A percentile compares a stretch with the other conserved stretches of the same genome.
phyloP scores from a whole-genome alignment of 30 jellyfish, hydroid and myxozoan species.

The Nemopilema nomurai region DNA sequence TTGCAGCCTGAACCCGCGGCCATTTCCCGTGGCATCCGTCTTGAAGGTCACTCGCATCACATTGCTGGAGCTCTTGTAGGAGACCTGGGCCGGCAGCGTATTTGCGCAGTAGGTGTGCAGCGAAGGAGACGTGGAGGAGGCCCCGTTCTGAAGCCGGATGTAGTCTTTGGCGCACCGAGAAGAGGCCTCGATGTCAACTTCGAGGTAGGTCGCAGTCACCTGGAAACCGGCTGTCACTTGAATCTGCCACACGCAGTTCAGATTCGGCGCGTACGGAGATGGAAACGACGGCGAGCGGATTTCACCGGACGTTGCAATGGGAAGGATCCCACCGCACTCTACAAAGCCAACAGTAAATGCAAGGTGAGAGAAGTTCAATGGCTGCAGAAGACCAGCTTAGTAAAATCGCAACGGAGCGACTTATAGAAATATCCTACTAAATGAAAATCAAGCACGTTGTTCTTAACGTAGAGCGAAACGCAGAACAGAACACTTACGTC shows the following conservation, averaged over 20 bases:
- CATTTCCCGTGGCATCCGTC: conserved; percentile 54
- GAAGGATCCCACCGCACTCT: conserved; percentile 80
- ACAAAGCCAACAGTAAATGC: neutral
- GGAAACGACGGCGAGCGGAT: conserved; percentile 59
- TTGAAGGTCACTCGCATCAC: conserved; percentile 37
- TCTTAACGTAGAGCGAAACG: neutral
- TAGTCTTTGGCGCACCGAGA: conserved; percentile 58
- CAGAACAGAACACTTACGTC: conserved; percentile 29
- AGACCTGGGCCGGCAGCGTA: conserved; percentile 30
- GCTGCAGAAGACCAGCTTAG: no score
- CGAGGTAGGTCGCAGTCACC: conserved; percentile 31
- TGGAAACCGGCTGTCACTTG: conserved; percentile 58
- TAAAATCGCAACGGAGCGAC: no score
- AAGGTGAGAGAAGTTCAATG: no score
- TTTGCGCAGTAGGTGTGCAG: conserved; percentile 37
- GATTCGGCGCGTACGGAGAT: conserved; percentile 49
- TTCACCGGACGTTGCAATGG: conserved; percentile 43
- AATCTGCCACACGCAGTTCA: conserved; percentile 65
- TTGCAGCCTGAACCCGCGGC: conserved; percentile 49
- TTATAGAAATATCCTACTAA: no score
- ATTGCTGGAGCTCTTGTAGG: conserved; percentile 44
- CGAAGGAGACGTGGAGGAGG: conserved; percentile 45
- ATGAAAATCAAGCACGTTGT: no score
- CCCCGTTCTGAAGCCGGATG: conserved; percentile 57
- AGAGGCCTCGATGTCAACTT: conserved; percentile 50